phyloP scores from a whole-genome alignment of 2,797 vertebrate species.

The Phataginus tricuspis region DNA sequence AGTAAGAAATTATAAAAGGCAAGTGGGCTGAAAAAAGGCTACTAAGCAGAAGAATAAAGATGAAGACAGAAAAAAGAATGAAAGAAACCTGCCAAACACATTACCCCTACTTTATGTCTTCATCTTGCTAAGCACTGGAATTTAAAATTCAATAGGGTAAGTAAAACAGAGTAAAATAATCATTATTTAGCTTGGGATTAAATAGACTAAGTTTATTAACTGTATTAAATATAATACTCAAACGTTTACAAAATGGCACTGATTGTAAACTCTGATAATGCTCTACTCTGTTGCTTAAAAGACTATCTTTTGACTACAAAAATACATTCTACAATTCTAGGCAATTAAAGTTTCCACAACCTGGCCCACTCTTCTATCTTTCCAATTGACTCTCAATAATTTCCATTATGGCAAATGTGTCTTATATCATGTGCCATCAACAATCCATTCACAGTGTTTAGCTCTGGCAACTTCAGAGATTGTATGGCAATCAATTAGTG shows the following conservation, averaged over 20 bases:
- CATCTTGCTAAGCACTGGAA: background rate
- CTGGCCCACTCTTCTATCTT: background rate
- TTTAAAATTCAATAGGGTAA: background rate
- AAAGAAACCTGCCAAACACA: background rate
- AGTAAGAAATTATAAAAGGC: constrained; percentile 1
- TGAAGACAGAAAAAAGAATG: background rate
- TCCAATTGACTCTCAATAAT: background rate
- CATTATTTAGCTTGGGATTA: background rate
- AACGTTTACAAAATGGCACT: background rate
- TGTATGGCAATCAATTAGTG: background rate
- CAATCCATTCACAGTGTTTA: background rate
- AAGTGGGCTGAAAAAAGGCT: background rate
- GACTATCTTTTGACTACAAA: background rate
- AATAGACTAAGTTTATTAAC: background rate
- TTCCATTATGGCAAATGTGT: background rate
- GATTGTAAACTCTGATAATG: background rate
- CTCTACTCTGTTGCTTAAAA: background rate
- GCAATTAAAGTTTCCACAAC: background rate
- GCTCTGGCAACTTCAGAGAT: background rate
- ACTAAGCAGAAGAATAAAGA: constrained; percentile 5
- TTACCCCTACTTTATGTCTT: background rate
- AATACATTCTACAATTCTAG: background rate
- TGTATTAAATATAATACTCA: background rate
- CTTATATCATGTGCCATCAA: background rate
- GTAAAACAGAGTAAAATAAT: background rate